Conservation (phyloP, 1,140 invertebrate species). For the Sitobion miscanthi region DNA sequence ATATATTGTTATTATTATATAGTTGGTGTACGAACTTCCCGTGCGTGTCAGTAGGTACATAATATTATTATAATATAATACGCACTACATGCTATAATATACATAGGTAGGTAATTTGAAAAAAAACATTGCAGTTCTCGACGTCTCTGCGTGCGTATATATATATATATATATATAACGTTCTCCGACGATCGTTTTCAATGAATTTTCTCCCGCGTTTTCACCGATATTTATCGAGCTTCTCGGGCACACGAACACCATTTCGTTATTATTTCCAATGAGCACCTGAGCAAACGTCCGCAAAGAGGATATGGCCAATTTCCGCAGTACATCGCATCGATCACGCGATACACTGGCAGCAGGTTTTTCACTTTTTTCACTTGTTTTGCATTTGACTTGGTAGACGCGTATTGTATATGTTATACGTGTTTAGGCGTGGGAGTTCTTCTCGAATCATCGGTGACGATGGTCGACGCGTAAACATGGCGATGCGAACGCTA, state of each 20-base stretch:
- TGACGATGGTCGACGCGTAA: not conserved
- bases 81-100: not conserved
- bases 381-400: not conserved
- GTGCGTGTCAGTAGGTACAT: not conserved
- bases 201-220: slow-evolving; percentile 3
- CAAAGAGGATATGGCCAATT: not conserved
- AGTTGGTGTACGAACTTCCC: not conserved
- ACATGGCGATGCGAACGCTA: not conserved
- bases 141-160: not conserved
- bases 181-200: not conserved
- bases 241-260: not conserved
- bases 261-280: not conserved
- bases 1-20: not conserved
- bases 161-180: not conserved
- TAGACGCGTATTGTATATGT: not conserved
- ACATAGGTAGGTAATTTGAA: not conserved
- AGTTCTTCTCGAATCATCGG: slow-evolving; percentile 5
- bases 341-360: not conserved
- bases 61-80: not conserved
- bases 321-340: not conserved
- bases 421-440: not conserved
- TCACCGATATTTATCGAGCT: not conserved
- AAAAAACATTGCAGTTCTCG: not conserved
- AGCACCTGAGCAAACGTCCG: not conserved
- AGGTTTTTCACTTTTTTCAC: slow-evolving; percentile 19